Conservation (phyloP, 1,140 invertebrate genomes). For the Aphidius gifuensis region DNA sequence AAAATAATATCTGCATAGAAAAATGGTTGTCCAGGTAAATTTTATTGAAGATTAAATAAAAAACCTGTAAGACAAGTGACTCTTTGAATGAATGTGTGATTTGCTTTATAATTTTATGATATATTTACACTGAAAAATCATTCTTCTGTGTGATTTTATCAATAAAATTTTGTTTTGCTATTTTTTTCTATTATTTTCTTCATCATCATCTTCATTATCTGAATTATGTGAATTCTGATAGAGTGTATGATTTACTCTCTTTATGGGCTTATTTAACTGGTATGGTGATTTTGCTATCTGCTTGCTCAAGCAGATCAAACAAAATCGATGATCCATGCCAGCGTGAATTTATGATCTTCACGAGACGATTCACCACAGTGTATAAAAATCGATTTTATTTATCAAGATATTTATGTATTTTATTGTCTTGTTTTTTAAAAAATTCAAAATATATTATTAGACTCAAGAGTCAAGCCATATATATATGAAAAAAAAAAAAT, state of each 20-base stretch:
- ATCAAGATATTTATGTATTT: no score
- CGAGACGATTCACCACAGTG: not conserved
- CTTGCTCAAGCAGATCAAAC: slow-evolving; percentile 22
- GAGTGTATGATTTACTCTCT: no score
- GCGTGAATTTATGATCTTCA: slow-evolving; percentile 34
- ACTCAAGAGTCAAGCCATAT: no score
- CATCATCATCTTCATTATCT: no score
- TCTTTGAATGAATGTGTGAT: not conserved
- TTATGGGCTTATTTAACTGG: no score
- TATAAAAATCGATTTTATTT: slow-evolving; percentile 3
- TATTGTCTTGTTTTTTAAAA: not conserved
- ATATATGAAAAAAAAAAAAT: no score
- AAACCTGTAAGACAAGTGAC: slow-evolving; percentile 22
- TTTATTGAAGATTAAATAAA: slow-evolving; percentile 1
- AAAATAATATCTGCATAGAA: not conserved
- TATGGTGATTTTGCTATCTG: slow-evolving; percentile 1
- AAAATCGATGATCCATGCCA: slow-evolving; percentile 31
- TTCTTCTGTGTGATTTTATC: not conserved
- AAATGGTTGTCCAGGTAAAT: not conserved
- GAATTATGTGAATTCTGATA: no score
- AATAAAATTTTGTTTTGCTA: not conserved
- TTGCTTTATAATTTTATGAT: no score
- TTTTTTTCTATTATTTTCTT: no score
- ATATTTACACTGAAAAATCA: not conserved
- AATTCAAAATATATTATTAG: no score